Conservation (phyloP, 2,888 invertebrate species). For the Catocala fraxini region DNA sequence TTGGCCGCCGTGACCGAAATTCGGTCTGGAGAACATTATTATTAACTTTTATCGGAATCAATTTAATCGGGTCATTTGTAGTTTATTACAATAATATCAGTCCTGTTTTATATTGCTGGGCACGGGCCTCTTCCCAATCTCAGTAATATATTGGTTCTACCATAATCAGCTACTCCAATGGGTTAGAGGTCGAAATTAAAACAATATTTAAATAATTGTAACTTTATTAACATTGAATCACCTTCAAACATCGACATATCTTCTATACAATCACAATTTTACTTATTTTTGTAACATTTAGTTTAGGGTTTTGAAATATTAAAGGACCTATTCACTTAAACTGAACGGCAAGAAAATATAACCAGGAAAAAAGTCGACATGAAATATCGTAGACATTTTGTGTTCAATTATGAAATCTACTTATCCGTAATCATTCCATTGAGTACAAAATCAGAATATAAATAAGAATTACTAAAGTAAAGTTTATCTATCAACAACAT, state of each 20-base stretch:
- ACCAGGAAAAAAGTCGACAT: neutral
- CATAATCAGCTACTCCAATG: no score
- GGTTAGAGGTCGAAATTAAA: slow-evolving; percentile 1
- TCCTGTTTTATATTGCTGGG: no score
- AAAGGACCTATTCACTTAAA: neutral
- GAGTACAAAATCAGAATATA: slow-evolving; percentile 28
- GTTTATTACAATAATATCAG: no score
- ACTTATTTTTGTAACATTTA: slow-evolving; percentile 8
- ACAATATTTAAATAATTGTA: slow-evolving; percentile 24
- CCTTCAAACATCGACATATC: slow-evolving; percentile 29
- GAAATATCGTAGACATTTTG: neutral
- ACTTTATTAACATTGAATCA: slow-evolving; percentile 46
- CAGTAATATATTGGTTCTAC: no score
- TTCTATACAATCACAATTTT: slow-evolving; percentile 31
- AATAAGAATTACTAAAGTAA: slow-evolving; percentile 33
- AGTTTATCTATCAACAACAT: slow-evolving; percentile 17
- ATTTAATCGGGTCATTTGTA: no score
- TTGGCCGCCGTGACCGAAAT: no score
- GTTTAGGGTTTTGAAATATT: neutral
- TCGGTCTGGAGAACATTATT: no score
- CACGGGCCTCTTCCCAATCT: no score
- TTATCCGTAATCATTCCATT: neutral
- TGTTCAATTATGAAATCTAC: neutral
- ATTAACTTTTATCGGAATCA: no score
- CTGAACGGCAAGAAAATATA: neutral